Percentiles rank a stretch among this genome's conserved stretches.
These are phyloP conservation scores for Calameuta idolon DNA, from an alignment of 2,888 invertebrate species.

Conservation along the genomic window DNA sequence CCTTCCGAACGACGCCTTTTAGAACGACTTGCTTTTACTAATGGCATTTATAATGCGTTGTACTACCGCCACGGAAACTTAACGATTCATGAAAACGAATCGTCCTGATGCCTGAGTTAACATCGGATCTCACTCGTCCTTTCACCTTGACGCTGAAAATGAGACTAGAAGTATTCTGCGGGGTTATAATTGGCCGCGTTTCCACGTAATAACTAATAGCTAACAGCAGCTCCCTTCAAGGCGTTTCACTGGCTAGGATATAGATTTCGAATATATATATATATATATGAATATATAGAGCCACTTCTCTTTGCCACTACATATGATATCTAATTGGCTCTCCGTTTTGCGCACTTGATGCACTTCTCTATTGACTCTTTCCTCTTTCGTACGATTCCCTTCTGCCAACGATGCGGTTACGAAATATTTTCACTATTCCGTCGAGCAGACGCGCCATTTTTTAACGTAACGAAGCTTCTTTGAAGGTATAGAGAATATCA, in stretches of 20 bases:
- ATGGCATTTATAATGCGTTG: not conserved
- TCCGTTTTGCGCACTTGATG: not conserved
- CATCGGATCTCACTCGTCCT: not conserved
- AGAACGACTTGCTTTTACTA: not conserved
- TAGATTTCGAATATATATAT: not conserved
- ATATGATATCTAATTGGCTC: not conserved
- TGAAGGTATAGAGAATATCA: not conserved
- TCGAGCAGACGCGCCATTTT: not conserved
- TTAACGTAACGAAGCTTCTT: not conserved
- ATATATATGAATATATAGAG: not conserved
- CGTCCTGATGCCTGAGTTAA: not conserved
- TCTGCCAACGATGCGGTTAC: not conserved
- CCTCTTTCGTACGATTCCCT: not conserved
- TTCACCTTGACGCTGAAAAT: not conserved
- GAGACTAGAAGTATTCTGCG: not conserved
- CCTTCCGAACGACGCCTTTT: not conserved
- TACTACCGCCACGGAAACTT: not conserved
- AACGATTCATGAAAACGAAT: not conserved
- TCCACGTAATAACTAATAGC: conserved; percentile 39
- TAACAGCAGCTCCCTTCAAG: conserved; percentile 26
- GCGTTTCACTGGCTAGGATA: not conserved
- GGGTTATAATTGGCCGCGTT: conserved; percentile 38
- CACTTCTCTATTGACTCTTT: not conserved
- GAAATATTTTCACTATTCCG: not conserved
- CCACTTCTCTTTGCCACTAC: not conserved